A percentile compares a stretch with the other conserved stretches of the same genome.
Conservation (phyloP, 1,140 invertebrate species). For the Drosophila murphyi region DNA sequence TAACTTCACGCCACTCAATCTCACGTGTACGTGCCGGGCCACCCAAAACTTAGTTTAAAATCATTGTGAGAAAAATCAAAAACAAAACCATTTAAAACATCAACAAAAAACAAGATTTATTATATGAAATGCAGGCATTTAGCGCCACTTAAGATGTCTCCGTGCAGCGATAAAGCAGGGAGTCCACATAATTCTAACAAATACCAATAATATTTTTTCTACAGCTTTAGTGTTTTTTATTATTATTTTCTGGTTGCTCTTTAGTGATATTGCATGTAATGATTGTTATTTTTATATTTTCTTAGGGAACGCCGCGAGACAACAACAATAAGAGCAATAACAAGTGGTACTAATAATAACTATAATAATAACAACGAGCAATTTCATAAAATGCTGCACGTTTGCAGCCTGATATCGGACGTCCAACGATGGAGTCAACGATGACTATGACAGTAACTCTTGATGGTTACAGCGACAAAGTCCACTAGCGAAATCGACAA, state of each 20-base stretch:
- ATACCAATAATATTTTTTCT: conserved; percentile 78
- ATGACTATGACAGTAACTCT: conserved; percentile 23
- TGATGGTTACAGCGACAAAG: conserved; percentile 34
- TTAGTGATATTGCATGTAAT: conserved; percentile 46
- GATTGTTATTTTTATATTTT: conserved; percentile 82
- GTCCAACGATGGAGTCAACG: conserved; percentile 37
- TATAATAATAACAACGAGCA: conserved; percentile 81
- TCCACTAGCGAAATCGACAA: conserved; percentile 17
- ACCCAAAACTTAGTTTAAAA: conserved; percentile 70
- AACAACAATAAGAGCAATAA: conserved; percentile 42
- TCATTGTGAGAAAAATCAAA: conserved; percentile 22
- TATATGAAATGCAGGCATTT: conserved; percentile 80
- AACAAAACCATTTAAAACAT: conserved; percentile 24
- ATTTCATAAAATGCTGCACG: conserved; percentile 78
- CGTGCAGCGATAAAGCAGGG: conserved; percentile 62
- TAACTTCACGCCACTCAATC: conserved; percentile 60
- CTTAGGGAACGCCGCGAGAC: conserved; percentile 63
- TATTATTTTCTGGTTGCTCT: conserved; percentile 33
- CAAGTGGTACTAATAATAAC: conserved; percentile 76
- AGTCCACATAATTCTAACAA: conserved; percentile 80
- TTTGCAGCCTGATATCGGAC: conserved; percentile 59
- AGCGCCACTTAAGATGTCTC: conserved; percentile 79
- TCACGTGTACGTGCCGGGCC: conserved; percentile 67
- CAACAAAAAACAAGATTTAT: conserved; percentile 68
- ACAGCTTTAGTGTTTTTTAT: conserved; percentile 59